phyloP scores from a whole-genome alignment of 2,888 invertebrate genomes.

The Anthoptus insignis region DNA sequence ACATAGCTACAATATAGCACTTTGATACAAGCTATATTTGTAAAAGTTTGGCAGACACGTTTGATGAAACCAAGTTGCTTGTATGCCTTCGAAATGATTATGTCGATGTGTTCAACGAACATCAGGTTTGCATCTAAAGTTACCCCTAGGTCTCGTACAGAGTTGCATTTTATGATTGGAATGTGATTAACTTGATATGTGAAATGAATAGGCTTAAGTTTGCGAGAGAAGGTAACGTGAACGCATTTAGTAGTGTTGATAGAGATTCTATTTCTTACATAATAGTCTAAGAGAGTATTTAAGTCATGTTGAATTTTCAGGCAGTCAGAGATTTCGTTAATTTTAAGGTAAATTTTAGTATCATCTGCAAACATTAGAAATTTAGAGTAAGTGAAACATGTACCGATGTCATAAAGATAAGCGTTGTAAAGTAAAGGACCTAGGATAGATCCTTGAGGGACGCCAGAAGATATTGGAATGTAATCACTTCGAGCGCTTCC shows the following conservation, averaged over 20 bases:
- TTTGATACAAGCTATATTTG: not conserved
- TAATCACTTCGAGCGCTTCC: not conserved
- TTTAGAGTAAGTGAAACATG: not conserved
- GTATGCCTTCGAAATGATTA: not conserved
- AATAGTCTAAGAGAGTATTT: not conserved
- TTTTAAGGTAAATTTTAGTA: not conserved
- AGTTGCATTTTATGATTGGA: not conserved
- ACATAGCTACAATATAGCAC: not conserved
- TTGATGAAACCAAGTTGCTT: slow-evolving; percentile 1
- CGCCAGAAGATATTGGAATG: not conserved
- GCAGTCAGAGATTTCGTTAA: not conserved
- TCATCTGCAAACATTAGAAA: not conserved
- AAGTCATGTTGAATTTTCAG: not conserved
- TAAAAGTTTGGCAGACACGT: not conserved
- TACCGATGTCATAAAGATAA: not conserved
- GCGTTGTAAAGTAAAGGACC: not conserved
- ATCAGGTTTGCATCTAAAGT: not conserved
- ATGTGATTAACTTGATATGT: not conserved
- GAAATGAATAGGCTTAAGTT: not conserved
- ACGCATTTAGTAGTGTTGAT: not conserved
- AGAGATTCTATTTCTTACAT: not conserved
- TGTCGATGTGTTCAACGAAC: not conserved
- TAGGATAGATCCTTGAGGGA: not conserved
- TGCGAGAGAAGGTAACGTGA: not conserved
- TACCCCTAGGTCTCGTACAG: not conserved